These are phyloP conservation scores for Amblyteles armatorius DNA, from an alignment of 2,888 invertebrate species.

Conservation along the genomic window DNA sequence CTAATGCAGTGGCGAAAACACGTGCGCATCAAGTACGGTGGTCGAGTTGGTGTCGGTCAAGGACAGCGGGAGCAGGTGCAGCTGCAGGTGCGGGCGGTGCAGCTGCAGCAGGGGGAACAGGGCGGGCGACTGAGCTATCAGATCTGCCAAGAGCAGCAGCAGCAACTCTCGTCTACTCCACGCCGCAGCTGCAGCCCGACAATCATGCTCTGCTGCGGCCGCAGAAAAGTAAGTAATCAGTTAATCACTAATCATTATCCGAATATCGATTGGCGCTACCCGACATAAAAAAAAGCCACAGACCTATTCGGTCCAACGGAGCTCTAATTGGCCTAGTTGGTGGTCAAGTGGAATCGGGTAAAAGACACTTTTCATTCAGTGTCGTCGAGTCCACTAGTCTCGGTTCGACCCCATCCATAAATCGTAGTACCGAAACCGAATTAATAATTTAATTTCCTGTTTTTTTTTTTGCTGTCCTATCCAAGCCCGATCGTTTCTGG, in stretches of 20 bases:
- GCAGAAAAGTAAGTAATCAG: conserved; percentile 92
- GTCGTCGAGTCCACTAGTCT: no score
- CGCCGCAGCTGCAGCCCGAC: conserved; percentile 90
- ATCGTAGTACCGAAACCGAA: no score
- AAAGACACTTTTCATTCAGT: no score
- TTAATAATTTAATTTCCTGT: no score
- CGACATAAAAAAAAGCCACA: conserved; percentile 9
- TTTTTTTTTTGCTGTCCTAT: no score
- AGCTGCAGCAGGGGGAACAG: conserved; percentile 80
- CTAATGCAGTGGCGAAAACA: conserved; percentile 85
- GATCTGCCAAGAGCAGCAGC: conserved; percentile 78
- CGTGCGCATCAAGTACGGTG: conserved; percentile 85
- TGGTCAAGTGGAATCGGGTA: no score
- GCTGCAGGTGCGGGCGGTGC: conserved; percentile 83
- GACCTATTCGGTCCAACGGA: no score
- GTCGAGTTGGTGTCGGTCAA: conserved; percentile 85
- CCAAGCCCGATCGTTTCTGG: no score
- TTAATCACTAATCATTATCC: not conserved
- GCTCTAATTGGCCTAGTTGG: no score
- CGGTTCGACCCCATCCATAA: no score
- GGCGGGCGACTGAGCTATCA: conserved; percentile 75
- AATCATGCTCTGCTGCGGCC: conserved; percentile 98
- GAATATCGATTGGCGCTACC: conserved; percentile 16
- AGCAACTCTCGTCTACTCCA: conserved; percentile 79
- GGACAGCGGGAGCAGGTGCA: conserved; percentile 80